phyloP scores from a whole-genome alignment of 1,140 invertebrate species.

The Bombus superbus region DNA sequence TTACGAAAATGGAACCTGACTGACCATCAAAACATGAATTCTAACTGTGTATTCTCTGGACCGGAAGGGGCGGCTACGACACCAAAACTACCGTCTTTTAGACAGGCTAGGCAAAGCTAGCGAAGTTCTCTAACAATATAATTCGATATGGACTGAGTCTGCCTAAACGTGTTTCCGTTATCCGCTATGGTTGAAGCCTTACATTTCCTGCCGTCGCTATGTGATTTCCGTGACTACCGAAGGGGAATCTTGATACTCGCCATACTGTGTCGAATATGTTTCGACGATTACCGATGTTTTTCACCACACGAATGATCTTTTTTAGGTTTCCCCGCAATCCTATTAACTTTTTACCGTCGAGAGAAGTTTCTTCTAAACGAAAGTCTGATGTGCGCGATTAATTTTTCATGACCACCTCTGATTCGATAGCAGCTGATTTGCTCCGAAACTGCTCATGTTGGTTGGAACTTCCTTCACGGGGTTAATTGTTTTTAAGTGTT shows the following conservation, averaged over 20 bases:
- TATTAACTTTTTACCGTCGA: constrained; percentile 36
- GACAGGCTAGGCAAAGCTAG: constrained; percentile 61
- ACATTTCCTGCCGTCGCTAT: constrained; percentile 72
- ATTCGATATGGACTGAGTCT: constrained; percentile 70
- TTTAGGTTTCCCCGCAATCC: constrained; percentile 16
- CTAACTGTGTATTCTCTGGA: background rate
- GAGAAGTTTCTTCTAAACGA: constrained; percentile 6
- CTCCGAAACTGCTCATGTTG: too few species aligned
- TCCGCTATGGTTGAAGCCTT: constrained; percentile 69
- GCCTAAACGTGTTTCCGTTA: constrained; percentile 77
- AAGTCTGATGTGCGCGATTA: constrained; percentile 37
- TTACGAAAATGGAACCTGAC: too few species aligned
- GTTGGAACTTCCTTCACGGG: background rate
- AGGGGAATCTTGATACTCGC: constrained; percentile 66
- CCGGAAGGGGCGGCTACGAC: constrained; percentile 32
- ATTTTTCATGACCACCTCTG: constrained; percentile 28
- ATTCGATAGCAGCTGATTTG: constrained; percentile 6
- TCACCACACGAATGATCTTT: constrained; percentile 34
- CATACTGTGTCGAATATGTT: constrained; percentile 76
- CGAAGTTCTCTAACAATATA: constrained; percentile 71
- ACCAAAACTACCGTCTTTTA: constrained; percentile 55
- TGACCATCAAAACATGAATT: constrained; percentile 15
- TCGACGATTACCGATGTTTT: constrained; percentile 54
- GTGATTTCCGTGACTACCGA: constrained; percentile 68
- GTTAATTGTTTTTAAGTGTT: too few species aligned